A percentile compares a stretch with the other conserved stretches of the same genome.
These are phyloP conservation scores for Adineta ricciae DNA, from an alignment of 2,888 invertebrate genomes.

Conservation along the genomic window DNA sequence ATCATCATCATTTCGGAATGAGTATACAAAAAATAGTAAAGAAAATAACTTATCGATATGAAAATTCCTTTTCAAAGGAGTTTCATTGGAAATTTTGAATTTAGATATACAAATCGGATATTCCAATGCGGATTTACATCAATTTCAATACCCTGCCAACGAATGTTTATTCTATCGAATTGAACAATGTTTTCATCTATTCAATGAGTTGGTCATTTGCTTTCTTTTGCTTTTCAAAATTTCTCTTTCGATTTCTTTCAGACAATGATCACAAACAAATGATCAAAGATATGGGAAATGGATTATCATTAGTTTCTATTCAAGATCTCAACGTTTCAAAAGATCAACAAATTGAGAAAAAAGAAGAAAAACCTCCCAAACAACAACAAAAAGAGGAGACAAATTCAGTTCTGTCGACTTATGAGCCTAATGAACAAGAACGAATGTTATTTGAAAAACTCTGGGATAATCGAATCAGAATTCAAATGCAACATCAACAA, in stretches of 20 bases:
- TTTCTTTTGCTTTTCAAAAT: too few species aligned
- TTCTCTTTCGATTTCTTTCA: background rate
- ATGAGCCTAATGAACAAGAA: background rate
- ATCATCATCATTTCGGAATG: background rate
- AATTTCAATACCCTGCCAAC: background rate
- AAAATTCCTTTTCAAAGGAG: too few species aligned
- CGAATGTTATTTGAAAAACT: background rate
- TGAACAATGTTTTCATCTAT: slow-evolving; percentile 5
- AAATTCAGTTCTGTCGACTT: background rate
- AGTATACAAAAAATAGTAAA: background rate
- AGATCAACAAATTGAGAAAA: background rate
- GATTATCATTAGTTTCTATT: background rate
- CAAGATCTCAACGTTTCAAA: background rate
- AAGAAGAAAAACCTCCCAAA: background rate
- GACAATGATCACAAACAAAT: background rate
- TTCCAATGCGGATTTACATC: background rate
- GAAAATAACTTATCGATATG: too few species aligned
- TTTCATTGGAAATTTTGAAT: too few species aligned
- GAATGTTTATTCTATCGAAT: background rate
- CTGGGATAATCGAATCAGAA: background rate
- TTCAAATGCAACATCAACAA: slow-evolving; percentile 5
- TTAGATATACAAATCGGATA: background rate
- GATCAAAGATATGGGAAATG: background rate
- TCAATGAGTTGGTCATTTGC: background rate
- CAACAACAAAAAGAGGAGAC: background rate